Conservation (phyloP, 2,888 invertebrate species). For the Hydrotaea diabolus region DNA sequence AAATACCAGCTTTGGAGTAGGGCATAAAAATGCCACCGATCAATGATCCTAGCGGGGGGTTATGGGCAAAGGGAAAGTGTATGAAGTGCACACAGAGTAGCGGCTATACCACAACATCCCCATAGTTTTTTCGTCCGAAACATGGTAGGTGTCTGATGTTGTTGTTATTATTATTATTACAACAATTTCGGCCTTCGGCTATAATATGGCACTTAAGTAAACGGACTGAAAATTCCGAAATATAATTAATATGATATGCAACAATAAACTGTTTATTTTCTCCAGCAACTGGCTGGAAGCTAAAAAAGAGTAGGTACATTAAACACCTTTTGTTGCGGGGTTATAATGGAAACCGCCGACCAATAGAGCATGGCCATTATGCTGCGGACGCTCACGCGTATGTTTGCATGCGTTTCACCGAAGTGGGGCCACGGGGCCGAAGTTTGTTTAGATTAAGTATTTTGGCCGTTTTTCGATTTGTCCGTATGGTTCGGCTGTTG, state of each 20-base stretch:
- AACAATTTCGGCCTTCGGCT: constrained; percentile 42
- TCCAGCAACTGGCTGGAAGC: constrained; percentile 11
- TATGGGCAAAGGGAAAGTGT: neutral
- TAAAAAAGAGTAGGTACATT: neutral
- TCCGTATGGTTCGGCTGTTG: constrained; percentile 23
- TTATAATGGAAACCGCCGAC: neutral
- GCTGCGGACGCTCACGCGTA: too few species aligned
- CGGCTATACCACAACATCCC: neutral
- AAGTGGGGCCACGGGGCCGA: neutral
- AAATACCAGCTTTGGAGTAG: neutral
- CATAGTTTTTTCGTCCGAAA: neutral
- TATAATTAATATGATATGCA: constrained; percentile 53
- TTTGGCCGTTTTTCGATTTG: constrained; percentile 29
- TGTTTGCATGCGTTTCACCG: neutral
- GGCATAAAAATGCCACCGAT: constrained; percentile 8
- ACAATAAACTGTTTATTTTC: constrained; percentile 33
- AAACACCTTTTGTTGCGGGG: neutral
- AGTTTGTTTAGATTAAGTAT: constrained; percentile 39
- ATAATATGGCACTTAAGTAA: constrained; percentile 42
- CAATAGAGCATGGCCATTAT: neutral
- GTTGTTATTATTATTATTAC: constrained; percentile 32
- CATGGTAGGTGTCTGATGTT: neutral
- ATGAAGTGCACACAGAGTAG: neutral
- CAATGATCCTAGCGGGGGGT: neutral
- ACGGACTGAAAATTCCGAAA: constrained; percentile 38